phyloP scores from a whole-genome alignment of 2,797 vertebrate species.

The Melopsittacus undulatus region DNA sequence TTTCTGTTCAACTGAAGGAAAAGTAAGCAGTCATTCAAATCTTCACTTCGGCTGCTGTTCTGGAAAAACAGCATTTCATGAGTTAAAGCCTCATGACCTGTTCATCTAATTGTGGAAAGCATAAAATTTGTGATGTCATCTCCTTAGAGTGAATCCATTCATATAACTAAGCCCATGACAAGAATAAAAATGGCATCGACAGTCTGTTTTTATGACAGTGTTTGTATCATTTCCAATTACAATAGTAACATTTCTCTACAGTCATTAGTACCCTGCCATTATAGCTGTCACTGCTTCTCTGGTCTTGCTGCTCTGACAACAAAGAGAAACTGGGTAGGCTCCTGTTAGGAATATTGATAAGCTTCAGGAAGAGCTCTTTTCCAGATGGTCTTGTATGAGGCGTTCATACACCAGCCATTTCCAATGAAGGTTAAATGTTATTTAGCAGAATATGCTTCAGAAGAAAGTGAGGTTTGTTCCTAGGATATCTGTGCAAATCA shows the following conservation, averaged over 20 bases:
- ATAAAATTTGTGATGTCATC: slow-evolving; percentile 5
- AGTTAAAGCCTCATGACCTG: background rate
- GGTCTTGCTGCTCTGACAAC: background rate
- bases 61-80: background rate
- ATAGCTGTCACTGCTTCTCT: background rate
- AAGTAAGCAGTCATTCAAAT: background rate
- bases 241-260: background rate
- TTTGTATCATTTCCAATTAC: slow-evolving; percentile 10
- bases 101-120: background rate
- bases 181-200: slow-evolving; percentile 27
- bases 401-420: background rate
- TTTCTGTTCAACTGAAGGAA: background rate
- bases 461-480: background rate
- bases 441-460: background rate
- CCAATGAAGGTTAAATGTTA: background rate
- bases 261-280: slow-evolving; percentile 8
- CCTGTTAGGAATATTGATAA: slow-evolving; percentile 2
- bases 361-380: background rate
- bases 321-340: background rate
- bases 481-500: background rate
- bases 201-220: slow-evolving; percentile 3
- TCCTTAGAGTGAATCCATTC: background rate
- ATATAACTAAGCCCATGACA: slow-evolving; percentile 18
- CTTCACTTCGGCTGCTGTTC: background rate
- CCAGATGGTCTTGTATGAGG: background rate